Evolutionary conservation across 2,797 vertebrate species (phyloP).

Genomic region (Sebastes miniatus): DNA sequence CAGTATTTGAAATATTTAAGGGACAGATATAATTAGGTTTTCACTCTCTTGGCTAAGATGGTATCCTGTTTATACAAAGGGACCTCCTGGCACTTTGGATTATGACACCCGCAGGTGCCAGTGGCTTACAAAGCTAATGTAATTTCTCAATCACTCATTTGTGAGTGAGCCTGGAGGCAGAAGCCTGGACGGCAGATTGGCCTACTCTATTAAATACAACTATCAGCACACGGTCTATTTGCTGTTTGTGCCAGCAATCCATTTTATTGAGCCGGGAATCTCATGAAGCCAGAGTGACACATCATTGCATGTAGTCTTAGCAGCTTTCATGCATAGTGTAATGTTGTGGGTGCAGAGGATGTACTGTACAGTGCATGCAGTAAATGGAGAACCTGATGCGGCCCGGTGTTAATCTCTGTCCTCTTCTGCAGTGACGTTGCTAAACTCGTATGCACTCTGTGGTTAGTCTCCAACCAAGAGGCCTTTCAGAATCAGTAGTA

Average conservation of each 20-base stretch:
- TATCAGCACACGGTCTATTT: not conserved
- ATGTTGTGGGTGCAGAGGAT: not conserved
- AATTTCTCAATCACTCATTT: conserved; percentile 9
- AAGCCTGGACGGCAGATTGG: not conserved
- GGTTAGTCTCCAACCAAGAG: not conserved
- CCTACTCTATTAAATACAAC: not conserved
- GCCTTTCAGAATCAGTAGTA: not conserved
- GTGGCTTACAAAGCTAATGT: not conserved
- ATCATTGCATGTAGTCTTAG: not conserved
- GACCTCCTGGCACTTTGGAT: not conserved
- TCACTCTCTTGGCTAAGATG: not conserved
- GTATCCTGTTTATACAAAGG: not conserved
- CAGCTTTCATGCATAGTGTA: not conserved
- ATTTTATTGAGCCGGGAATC: not conserved
- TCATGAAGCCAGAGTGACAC: not conserved
- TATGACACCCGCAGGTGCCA: not conserved
- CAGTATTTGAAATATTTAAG: not conserved
- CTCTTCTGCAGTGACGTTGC: not conserved
- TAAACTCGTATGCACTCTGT: not conserved
- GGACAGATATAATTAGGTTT: not conserved
- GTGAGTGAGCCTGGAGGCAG: not conserved
- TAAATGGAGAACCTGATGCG: not conserved
- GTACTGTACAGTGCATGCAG: not conserved
- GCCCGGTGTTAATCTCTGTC: conserved; percentile 7
- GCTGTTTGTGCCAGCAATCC: not conserved